Evolutionary conservation across 2,888 invertebrate species (phyloP).

Genomic region (Tipula unca): DNA sequence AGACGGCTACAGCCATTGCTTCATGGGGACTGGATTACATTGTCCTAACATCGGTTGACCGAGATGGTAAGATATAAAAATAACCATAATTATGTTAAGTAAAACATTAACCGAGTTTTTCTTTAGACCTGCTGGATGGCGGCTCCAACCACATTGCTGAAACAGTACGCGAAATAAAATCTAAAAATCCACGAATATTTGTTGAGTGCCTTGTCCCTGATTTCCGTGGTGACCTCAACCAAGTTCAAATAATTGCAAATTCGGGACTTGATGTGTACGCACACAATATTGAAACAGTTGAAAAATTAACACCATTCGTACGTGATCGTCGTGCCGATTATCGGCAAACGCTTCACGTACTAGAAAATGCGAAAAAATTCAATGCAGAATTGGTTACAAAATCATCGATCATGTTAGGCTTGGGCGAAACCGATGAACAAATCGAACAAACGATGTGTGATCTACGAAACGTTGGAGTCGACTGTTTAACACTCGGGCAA

Average conservation of each 20-base stretch:
- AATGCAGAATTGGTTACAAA: conserved; percentile 86
- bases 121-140: conserved; percentile 80
- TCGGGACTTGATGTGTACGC: conserved; percentile 94
- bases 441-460: conserved; percentile 81
- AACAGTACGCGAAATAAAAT: conserved; percentile 81
- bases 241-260: conserved; percentile 64
- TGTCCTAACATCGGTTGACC: conserved; percentile 94
- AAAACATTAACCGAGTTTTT: neutral
- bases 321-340: conserved; percentile 90
- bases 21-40: conserved; percentile 97
- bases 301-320: conserved; percentile 80
- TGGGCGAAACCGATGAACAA: conserved; percentile 84
- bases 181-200: conserved; percentile 70
- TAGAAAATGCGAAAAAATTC: conserved; percentile 70
- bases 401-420: conserved; percentile 95
- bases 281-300: conserved; percentile 97
- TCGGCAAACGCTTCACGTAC: conserved; percentile 76
- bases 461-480: conserved; percentile 71
- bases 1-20: conserved; percentile 86
- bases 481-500: conserved; percentile 94
- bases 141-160: conserved; percentile 90
- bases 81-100: neutral
- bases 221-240: conserved; percentile 72
- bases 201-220: conserved; percentile 97
- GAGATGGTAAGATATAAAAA: conserved; percentile 64